Percentiles rank a stretch among this genome's conserved stretches.
Conservation (phyloP, 2,888 invertebrate genomes). For the Tupiocoris notatus region DNA sequence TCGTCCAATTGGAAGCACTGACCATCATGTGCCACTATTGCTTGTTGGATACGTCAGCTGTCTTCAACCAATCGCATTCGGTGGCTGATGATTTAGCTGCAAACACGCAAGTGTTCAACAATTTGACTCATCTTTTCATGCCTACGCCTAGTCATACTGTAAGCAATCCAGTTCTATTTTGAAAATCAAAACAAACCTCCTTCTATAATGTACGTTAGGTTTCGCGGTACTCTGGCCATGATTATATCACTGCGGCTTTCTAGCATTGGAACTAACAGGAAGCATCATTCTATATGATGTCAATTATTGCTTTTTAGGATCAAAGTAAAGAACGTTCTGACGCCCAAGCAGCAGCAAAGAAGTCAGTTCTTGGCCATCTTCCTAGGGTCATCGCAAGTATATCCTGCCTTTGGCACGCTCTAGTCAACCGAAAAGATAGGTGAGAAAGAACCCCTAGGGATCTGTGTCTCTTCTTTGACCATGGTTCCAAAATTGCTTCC, state of each 20-base stretch:
- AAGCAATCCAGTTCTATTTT: not conserved
- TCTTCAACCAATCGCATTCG: conserved; percentile 59
- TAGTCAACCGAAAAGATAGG: conserved; percentile 59
- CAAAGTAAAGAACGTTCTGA: conserved; percentile 55
- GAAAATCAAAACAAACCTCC: not conserved
- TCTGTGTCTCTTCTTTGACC: too few species aligned
- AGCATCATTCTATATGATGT: not conserved
- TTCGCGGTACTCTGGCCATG: too few species aligned
- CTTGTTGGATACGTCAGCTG: conserved; percentile 66
- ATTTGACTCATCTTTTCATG: conserved; percentile 77
- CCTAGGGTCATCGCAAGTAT: conserved; percentile 79
- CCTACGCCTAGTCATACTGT: conserved; percentile 58
- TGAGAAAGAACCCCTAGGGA: conserved; percentile 48
- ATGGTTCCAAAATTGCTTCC: too few species aligned
- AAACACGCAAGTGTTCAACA: conserved; percentile 72
- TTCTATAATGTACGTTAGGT: not conserved
- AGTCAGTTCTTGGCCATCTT: conserved; percentile 73
- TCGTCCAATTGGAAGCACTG: conserved; percentile 73
- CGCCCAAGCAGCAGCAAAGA: conserved; percentile 63
- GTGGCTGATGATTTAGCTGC: conserved; percentile 50
- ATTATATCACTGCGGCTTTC: not conserved
- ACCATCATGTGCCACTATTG: conserved; percentile 79
- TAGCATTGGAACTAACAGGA: not conserved
- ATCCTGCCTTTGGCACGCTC: conserved; percentile 75
- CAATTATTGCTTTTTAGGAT: conserved; percentile 51